Evolutionary conservation across 1,140 invertebrate genomes (phyloP), one percentile per base, ranked within the genome.

Genomic region (Chymomyza costata): DNA sequence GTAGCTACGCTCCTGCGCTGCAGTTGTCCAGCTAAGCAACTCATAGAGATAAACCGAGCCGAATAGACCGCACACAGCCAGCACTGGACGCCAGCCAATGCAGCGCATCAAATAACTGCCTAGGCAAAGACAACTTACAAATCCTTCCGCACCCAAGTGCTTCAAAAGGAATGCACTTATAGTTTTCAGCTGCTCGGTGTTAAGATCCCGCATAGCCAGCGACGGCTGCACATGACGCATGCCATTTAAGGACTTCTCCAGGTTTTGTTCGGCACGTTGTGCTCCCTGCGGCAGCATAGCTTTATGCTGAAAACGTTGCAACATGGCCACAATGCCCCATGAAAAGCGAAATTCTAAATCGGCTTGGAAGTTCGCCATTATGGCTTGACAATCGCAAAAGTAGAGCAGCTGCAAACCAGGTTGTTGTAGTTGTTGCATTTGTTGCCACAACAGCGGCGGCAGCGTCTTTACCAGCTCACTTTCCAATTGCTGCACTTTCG

Each of bases 291-390:
- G 62, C 16, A 61, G 3, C 2, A 35, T 40, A 1, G 68, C 21
- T 44, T 87, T 89, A 1, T 91, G 91, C 37, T 93, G 89, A 73
- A 97, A 93, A 50, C 92, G 87, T 68, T 93, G 91, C 46, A 97
- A 92, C 47, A 98, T 88, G 1, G 94, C 90, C 0, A 92, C 92
- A 37, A 97, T 90, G 14, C 96, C 95, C 89, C 96, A 94, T 0
- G 94, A 95, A 83, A 97, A 97, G 61, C 92, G 89, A 83, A 98
- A 99, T 60, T 96, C 92, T 11, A 99, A 89, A 87, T 99, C 95
- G 87, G 99, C 97, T 43, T 94, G 91, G 78, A 99, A 99, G 87
- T 99, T 97, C 0, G 93, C 92, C 86, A 97, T 98, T 6, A 99
- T 88, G 86, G 97, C 97, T 67, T 97, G 95, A 86, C 97, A 99